Percentiles rank a stretch among this genome's conserved stretches.
These are phyloP conservation scores for Aphaenogaster rudis DNA, from an alignment of 1,140 invertebrate genomes.

Conservation along the genomic window DNA sequence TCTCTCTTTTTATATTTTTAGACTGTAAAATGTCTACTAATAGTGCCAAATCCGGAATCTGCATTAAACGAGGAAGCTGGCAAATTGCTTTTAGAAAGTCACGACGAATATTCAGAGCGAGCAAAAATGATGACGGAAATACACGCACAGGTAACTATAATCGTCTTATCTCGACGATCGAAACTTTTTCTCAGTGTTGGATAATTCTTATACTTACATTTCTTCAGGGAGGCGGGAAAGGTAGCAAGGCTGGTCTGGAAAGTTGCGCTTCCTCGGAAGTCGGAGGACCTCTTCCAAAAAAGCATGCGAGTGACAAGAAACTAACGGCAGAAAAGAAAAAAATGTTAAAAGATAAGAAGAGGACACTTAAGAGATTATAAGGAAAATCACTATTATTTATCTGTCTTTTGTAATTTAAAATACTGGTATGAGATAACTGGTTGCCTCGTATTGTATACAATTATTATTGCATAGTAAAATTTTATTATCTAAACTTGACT, in stretches of 20 bases:
- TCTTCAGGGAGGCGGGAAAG: conserved; percentile 82
- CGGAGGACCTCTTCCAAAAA: conserved; percentile 93
- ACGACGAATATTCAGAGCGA: conserved; percentile 96
- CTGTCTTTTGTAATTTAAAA: conserved; percentile 78
- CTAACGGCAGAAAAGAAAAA: conserved; percentile 93
- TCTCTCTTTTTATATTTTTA: conserved; percentile 79
- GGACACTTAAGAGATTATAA: conserved; percentile 96
- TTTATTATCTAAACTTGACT: conserved; percentile 79
- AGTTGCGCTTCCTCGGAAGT: conserved; percentile 83
- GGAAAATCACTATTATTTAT: conserved; percentile 67
- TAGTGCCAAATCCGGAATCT: conserved; percentile 97
- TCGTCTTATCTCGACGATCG: background rate
- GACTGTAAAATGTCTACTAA: conserved; percentile 97
- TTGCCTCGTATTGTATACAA: conserved; percentile 79
- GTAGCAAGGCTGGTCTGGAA: conserved; percentile 82
- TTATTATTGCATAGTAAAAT: conserved; percentile 78
- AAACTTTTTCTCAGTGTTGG: background rate
- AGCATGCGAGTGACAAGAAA: conserved; percentile 94
- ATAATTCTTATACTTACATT: conserved; percentile 15
- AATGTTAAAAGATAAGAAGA: conserved; percentile 94
- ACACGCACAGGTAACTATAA: conserved; percentile 91
- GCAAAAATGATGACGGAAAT: conserved; percentile 98
- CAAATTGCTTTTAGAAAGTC: conserved; percentile 95
- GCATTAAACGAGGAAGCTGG: conserved; percentile 98
- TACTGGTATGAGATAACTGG: conserved; percentile 70